phyloP scores from a whole-genome alignment of 2,888 invertebrate genomes.

The Ferrisia virgata region DNA sequence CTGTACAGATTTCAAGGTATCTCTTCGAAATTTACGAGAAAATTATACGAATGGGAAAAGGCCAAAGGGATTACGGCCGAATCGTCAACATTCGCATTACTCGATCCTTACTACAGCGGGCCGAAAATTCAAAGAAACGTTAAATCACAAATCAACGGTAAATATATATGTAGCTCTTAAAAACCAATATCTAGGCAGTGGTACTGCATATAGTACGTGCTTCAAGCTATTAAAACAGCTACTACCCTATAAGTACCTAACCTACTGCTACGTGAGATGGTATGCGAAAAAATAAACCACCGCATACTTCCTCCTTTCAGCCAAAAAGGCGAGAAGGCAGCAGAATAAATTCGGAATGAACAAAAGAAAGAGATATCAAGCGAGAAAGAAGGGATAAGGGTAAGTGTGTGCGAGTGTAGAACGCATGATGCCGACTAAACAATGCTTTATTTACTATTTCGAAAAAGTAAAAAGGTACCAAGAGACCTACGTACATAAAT shows the following conservation, averaged over 20 bases:
- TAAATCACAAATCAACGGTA: slow-evolving; percentile 37
- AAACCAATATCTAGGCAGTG: no score
- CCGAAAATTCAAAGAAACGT: slow-evolving; percentile 50
- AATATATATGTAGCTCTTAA: not conserved
- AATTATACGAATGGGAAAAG: slow-evolving; percentile 88
- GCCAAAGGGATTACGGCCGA: slow-evolving; percentile 82
- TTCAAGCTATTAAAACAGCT: not conserved
- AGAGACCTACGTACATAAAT: not conserved
- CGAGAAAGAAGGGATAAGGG: not conserved
- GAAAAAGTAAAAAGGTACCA: not conserved
- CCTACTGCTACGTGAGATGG: not conserved
- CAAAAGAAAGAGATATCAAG: no score
- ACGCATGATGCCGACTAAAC: not conserved
- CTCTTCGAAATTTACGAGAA: slow-evolving; percentile 82
- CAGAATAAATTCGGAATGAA: not conserved
- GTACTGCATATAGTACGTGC: not conserved
- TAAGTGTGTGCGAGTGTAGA: not conserved
- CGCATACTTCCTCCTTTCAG: not conserved
- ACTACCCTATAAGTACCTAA: no score
- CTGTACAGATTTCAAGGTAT: slow-evolving; percentile 82
- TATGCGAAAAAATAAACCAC: not conserved
- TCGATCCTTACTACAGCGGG: slow-evolving; percentile 60
- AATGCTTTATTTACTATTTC: not conserved
- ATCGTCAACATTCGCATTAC: slow-evolving; percentile 75
- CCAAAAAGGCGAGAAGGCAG: not conserved